A percentile compares a stretch with the other conserved stretches of the same genome.
Conservation (phyloP, 2,113 vertebrate species). For the Lycaon pictus region DNA sequence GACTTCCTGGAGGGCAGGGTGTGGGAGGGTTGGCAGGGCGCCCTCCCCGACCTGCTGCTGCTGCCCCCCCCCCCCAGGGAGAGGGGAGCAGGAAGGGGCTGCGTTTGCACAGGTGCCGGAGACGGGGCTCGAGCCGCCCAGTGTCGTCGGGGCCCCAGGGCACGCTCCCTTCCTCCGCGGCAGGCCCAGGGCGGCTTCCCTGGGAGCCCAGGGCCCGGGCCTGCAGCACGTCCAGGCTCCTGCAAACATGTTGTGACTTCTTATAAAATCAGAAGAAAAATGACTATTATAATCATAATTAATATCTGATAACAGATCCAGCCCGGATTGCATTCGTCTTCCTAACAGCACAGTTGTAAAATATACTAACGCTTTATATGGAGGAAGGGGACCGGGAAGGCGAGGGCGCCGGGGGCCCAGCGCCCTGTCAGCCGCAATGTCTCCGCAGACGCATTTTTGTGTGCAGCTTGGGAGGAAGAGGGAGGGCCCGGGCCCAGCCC, state of each 20-base stretch:
- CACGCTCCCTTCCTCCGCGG: not conserved
- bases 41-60: not conserved
- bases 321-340: not conserved
- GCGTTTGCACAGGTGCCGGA: not conserved
- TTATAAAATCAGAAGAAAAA: not conserved
- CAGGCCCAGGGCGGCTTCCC: not conserved
- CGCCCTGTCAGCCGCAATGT: rapidly evolving
- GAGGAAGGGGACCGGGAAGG: not conserved
- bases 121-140: rapidly evolving
- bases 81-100: not conserved
- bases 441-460: not conserved
- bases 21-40: rapidly evolving
- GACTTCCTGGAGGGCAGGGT: not conserved
- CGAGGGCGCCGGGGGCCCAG: not conserved
- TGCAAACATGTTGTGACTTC: not conserved
- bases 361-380: too few species aligned
- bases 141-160: not conserved
- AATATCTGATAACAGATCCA: not conserved
- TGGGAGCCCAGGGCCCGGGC: too few species aligned
- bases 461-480: not conserved
- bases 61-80: not conserved
- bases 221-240: not conserved
- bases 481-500: not conserved
- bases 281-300: not conserved
- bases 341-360: too few species aligned